Conservation (phyloP, 2,113 vertebrate species). For the Anhinga rufa region DNA sequence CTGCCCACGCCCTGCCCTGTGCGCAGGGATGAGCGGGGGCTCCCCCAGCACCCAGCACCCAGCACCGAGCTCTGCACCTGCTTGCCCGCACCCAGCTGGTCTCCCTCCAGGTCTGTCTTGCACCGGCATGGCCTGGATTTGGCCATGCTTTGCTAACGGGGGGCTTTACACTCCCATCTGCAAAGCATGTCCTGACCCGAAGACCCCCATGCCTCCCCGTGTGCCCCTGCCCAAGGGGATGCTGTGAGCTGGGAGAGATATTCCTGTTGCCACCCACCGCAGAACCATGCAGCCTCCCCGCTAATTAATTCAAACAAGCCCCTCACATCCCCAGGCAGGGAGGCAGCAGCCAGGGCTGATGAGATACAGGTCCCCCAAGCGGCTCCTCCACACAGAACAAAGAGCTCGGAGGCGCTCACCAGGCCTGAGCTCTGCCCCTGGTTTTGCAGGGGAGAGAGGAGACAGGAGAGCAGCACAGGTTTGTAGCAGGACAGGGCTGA, state of each 20-base stretch:
- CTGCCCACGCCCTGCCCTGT: accelerated
- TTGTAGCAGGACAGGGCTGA: neutral
- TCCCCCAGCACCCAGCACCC: neutral
- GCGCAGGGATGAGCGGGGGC: accelerated
- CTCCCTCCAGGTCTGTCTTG: neutral
- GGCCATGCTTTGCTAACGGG: neutral
- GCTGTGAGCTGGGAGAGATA: neutral
- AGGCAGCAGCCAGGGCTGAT: slow-evolving; percentile 13
- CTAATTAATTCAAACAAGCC: slow-evolving; percentile 31
- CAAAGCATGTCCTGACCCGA: neutral
- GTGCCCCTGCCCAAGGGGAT: neutral
- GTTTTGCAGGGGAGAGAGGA: neutral
- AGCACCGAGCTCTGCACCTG: neutral
- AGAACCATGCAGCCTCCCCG: neutral
- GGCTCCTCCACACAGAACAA: neutral
- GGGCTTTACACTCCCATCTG: neutral
- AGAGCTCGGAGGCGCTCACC: neutral
- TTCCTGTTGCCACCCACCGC: neutral
- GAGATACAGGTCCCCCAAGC: neutral
- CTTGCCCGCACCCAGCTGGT: neutral
- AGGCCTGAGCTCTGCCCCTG: neutral
- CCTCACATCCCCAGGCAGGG: neutral
- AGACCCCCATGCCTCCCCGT: accelerated
- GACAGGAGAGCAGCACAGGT: neutral
- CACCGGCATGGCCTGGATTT: accelerated